Evolutionary conservation across 2,113 vertebrate genomes (phyloP).

Genomic region (Litocranius walleri): DNA sequence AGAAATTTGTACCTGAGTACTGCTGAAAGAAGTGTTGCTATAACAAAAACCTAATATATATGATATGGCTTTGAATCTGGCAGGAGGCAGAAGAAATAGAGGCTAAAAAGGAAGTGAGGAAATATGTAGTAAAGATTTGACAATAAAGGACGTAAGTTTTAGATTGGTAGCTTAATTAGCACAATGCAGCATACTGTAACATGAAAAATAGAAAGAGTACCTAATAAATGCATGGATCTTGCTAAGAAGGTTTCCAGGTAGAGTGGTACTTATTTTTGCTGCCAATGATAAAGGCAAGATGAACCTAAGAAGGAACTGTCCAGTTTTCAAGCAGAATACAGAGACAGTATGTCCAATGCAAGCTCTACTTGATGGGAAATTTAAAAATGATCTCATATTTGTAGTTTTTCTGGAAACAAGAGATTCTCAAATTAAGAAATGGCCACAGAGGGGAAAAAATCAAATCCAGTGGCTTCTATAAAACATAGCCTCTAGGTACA

Average conservation of each 20-base stretch:
- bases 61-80: not conserved
- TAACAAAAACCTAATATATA: not conserved
- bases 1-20: not conserved
- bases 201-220: not conserved
- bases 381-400: not conserved
- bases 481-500: not conserved
- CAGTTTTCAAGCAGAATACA: not conserved
- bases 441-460: not conserved
- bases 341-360: not conserved
- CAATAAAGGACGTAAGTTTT: not conserved
- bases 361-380: not conserved
- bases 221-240: not conserved
- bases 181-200: not conserved
- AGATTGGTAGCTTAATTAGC: not conserved
- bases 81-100: not conserved
- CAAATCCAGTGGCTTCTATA: not conserved
- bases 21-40: not conserved
- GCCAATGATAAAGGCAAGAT: not conserved
- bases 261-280: not conserved
- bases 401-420: not conserved
- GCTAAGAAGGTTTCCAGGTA: not conserved
- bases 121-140: not conserved
- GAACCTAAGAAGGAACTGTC: not conserved
- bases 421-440: conserved; percentile 1
- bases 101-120: not conserved